Percentiles rank a stretch among this genome's conserved stretches.
These are phyloP conservation scores for Corvus cornix DNA, from an alignment of 2,113 vertebrate genomes.

Conservation along the genomic window DNA sequence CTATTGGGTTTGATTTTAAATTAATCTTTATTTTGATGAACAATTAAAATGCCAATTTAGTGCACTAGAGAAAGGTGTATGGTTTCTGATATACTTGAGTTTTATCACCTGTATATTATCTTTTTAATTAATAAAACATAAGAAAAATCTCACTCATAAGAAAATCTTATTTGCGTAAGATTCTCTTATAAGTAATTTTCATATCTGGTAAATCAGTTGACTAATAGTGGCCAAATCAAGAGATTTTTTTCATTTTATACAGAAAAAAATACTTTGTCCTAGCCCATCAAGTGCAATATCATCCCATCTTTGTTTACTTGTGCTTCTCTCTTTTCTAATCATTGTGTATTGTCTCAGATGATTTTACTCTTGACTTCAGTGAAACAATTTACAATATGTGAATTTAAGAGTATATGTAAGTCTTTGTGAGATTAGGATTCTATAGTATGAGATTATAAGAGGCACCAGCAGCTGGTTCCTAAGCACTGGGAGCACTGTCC, in stretches of 20 bases:
- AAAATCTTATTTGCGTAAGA: neutral
- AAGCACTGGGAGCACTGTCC: neutral
- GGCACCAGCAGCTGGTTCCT: neutral
- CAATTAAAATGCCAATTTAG: neutral
- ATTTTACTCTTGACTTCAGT: neutral
- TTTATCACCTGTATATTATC: neutral
- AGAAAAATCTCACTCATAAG: neutral
- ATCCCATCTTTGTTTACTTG: neutral
- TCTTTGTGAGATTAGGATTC: neutral
- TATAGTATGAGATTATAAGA: neutral
- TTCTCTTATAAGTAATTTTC: neutral
- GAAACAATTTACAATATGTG: neutral
- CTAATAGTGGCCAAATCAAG: neutral
- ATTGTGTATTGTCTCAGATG: neutral
- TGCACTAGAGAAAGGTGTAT: neutral
- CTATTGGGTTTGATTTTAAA: neutral
- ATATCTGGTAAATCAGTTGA: neutral
- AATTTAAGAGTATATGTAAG: neutral
- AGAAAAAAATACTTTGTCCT: neutral
- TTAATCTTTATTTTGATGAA: neutral
- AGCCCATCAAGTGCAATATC: neutral
- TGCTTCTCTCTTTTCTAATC: neutral
- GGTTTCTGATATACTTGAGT: neutral
- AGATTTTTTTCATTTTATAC: neutral
- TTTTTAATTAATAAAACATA: neutral